Percentiles rank a stretch among this genome's conserved stretches.
Evolutionary conservation across 2,888 invertebrate genomes (phyloP).

Genomic region (Crossocerus cetratus): DNA sequence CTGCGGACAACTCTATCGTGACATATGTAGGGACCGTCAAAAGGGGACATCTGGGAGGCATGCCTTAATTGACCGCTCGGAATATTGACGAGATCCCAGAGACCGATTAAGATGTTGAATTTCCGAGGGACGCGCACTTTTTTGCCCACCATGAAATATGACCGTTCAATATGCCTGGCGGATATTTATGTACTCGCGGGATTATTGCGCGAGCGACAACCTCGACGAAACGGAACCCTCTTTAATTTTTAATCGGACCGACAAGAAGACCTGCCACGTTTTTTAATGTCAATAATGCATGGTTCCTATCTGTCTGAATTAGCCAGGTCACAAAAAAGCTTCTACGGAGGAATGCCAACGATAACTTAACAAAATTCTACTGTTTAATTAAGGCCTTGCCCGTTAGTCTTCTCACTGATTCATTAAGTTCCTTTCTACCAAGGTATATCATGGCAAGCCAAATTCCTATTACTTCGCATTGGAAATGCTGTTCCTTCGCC

Average conservation of each 20-base stretch:
- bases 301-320: not conserved
- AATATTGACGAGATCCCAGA: constrained; percentile 67
- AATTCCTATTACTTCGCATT: too few relatives aligned
- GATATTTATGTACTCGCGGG: constrained; percentile 66
- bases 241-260: constrained; percentile 19
- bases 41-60: constrained; percentile 66
- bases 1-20: constrained; percentile 43
- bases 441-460: too few relatives aligned
- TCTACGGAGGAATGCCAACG: not conserved
- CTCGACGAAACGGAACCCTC: constrained; percentile 14
- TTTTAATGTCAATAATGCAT: not conserved
- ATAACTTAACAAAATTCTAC: not conserved
- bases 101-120: constrained; percentile 72
- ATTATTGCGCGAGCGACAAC: constrained; percentile 40
- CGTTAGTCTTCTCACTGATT: too few relatives aligned
- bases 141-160: constrained; percentile 65
- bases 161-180: constrained; percentile 62
- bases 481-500: too few relatives aligned
- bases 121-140: constrained; percentile 61
- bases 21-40: constrained; percentile 39
- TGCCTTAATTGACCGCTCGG: constrained; percentile 70
- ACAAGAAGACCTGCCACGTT: not conserved
- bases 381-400: not conserved
- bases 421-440: too few relatives aligned
- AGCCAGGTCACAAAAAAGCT: not conserved